Evolutionary conservation across 2,888 invertebrate species (phyloP), one percentile per base, ranked within the genome.

Genomic region (Pegoplata infirma): DNA sequence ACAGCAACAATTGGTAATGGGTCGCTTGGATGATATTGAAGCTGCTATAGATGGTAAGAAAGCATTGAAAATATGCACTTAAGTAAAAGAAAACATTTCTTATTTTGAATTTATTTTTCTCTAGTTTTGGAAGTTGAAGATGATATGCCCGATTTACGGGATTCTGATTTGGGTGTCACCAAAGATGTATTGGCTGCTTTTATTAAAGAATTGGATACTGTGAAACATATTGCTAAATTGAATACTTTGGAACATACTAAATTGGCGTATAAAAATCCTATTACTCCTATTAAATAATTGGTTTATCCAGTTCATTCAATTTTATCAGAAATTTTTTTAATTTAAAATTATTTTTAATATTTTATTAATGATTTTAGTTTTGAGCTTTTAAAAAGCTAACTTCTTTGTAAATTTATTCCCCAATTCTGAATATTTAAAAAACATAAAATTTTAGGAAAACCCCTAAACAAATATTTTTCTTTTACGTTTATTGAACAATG

Each of bases 151-250:
- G 88, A 88, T 76, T 79, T 87, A 3, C 92, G 92, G 79, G 91
- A 92, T 81, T 91, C 91, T 77, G 92, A 91, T 0, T 91, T 92
- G 46, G 91, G 91, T 82, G 92, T 92, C 83, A 92, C 94, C 17
- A 92, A 92, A 82, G 94, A 95, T 85, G 94, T 95, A 0, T 89
- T 96, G 59, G 93, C 93, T 84, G 93, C 95, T 92, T 89, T 95
- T 71, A 90, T 95, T 83, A 91, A 93, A 68, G 96, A 96, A 87
- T 90, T 96, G 28, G 92, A 92, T 61, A 92, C 92, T 0, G 91
- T 96, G 88, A 92, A 93, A 81, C 93, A 93, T 82, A 90, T 94
- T 12, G 93, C 93, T 0, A 90, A 92, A 56, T 90, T 93, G 25
- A 92, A 90, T 81, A 82, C 84, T 4, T 84, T 88, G 68, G 85